A percentile compares a stretch with the other conserved stretches of the same genome.
Conservation (phyloP, 1,140 invertebrate species). For the Macrosteles quadrilineatus region DNA sequence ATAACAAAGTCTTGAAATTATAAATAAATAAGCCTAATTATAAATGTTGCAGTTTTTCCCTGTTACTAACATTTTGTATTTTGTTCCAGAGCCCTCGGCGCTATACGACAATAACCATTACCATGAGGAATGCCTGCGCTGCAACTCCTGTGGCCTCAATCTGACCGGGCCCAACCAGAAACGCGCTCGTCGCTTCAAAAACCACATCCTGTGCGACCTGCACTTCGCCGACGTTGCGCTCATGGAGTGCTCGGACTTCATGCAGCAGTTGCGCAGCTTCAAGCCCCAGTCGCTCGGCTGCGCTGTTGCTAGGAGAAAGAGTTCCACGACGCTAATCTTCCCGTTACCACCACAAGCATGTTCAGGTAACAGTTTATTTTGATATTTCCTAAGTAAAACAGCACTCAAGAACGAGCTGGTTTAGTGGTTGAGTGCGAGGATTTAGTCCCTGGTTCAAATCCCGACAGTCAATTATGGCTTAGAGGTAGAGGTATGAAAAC, state of each 20-base stretch:
- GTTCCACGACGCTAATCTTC: constrained; percentile 91
- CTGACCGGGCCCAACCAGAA: constrained; percentile 89
- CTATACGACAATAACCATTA: constrained; percentile 93
- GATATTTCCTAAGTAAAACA: not conserved
- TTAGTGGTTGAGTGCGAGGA: too few relatives aligned
- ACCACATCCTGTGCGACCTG: constrained; percentile 86
- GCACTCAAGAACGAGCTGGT: too few relatives aligned
- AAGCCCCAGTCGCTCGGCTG: constrained; percentile 93
- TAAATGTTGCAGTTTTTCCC: too few relatives aligned
- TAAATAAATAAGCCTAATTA: too few relatives aligned
- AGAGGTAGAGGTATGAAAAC: too few relatives aligned
- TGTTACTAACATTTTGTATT: too few relatives aligned
- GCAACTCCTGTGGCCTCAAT: constrained; percentile 91
- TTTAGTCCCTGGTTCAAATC: too few relatives aligned
- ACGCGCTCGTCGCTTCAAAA: constrained; percentile 71
- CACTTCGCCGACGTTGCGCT: constrained; percentile 93
- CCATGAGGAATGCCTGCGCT: constrained; percentile 93
- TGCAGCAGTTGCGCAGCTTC: constrained; percentile 93
- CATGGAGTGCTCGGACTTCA: constrained; percentile 95
- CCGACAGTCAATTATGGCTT: too few relatives aligned
- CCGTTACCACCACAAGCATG: constrained; percentile 91
- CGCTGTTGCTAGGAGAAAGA: constrained; percentile 88
- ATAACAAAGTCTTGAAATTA: too few relatives aligned
- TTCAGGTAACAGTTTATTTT: constrained; percentile 69
- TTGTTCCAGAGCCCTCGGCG: constrained; percentile 78